Percentiles rank a stretch among this genome's conserved stretches.
These are phyloP conservation scores for Heteromormyrus szaboi DNA, from an alignment of 2,797 vertebrate species.

Conservation along the genomic window DNA sequence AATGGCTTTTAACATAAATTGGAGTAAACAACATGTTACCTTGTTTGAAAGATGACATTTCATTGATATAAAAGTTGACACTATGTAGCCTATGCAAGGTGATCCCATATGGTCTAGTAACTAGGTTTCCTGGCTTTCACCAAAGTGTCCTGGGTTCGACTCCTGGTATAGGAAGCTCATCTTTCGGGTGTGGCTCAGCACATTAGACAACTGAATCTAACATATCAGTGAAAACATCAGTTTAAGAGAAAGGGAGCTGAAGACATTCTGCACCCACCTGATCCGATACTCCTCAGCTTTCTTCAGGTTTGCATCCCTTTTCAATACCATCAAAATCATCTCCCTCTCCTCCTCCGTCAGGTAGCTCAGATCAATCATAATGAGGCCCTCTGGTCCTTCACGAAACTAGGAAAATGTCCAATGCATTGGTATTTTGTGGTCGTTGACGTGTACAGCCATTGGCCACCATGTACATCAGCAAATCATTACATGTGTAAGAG, in stretches of 20 bases:
- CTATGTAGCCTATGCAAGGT: neutral
- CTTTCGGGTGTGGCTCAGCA: neutral
- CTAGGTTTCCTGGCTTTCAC: neutral
- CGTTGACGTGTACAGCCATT: neutral
- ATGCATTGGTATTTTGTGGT: neutral
- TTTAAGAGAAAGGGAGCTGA: neutral
- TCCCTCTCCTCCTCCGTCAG: constrained; percentile 90
- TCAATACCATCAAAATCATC: constrained; percentile 80
- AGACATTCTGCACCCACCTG: constrained; percentile 61
- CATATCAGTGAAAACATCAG: neutral
- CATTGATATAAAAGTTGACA: constrained; percentile 12
- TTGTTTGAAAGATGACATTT: neutral
- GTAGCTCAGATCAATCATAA: constrained; percentile 94
- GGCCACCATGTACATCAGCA: neutral
- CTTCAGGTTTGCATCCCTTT: constrained; percentile 82
- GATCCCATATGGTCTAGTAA: neutral
- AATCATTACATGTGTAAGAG: neutral
- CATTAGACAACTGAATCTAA: neutral
- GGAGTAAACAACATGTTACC: neutral
- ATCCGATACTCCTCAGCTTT: constrained; percentile 81
- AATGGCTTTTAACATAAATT: constrained; percentile 2
- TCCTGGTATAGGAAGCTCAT: neutral
- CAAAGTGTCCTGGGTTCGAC: neutral
- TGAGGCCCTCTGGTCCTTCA: constrained; percentile 15
- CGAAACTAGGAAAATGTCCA: neutral